Percentiles rank a stretch among this genome's conserved stretches.
These are phyloP conservation scores for Rhea americana DNA, from an alignment of 2,113 vertebrate genomes.

Conservation along the genomic window DNA sequence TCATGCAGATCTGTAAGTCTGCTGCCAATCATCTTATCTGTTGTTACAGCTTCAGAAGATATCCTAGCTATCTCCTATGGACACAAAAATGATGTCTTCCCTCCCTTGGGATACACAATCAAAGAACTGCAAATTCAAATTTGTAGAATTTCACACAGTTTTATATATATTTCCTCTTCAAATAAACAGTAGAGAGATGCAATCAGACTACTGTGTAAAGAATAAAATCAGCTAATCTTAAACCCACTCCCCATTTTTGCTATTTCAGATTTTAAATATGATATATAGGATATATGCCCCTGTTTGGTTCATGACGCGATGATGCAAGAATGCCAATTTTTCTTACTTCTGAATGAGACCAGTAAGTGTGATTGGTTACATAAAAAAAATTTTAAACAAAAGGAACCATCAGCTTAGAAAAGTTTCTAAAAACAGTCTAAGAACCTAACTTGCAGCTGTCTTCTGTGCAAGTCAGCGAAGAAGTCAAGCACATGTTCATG, in stretches of 20 bases:
- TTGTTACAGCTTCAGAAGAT: neutral
- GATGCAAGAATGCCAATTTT: too few relatives aligned
- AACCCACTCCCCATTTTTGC: neutral
- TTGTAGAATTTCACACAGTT: neutral
- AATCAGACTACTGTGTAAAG: neutral
- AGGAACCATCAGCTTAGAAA: too few relatives aligned
- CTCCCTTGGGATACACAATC: neutral
- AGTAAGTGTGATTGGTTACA: too few relatives aligned
- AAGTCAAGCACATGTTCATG: too few relatives aligned
- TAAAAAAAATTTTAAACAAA: too few relatives aligned
- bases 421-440: too few relatives aligned
- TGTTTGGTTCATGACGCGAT: neutral
- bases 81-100: fast-evolving
- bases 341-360: too few relatives aligned
- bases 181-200: neutral
- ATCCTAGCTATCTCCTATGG: neutral
- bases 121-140: neutral
- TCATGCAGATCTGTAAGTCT: fast-evolving
- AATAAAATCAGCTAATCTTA: neutral
- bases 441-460: too few relatives aligned
- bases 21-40: neutral
- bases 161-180: neutral
- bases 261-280: neutral
- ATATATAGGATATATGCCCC: neutral
- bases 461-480: too few relatives aligned